Evolutionary conservation across 1,140 invertebrate species (phyloP), one percentile per base, ranked within the genome.

Genomic region (Leptopilina clavipes): DNA sequence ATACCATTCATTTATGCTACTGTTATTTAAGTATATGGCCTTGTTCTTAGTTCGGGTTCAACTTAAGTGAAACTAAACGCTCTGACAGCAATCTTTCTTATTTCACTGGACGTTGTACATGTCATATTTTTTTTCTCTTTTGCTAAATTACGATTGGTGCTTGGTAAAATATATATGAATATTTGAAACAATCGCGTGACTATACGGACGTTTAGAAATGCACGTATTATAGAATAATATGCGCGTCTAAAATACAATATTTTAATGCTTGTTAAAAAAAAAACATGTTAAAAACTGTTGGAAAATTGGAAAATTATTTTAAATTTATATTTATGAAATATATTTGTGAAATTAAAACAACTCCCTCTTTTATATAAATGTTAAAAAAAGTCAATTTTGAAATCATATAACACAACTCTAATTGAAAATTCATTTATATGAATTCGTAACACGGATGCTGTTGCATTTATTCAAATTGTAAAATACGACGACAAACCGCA

Each of bases 341-440:
- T n/a, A 31, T 31, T 40, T 8, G 6, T 31, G 25, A 31, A 7
- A 40, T 40, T 40, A 40, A 40, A 40, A 40, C 37, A 40, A 40
- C 2, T 40, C 9, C 8, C 37, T 40, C 7, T 40, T 31, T 31
- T 31, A 31, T 1, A 8, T 1, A 40, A 40, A 6, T 40, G 37
- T 6, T 3, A 40, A 40, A 40, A 40, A 40, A 40, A 40, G 37
- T 40, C 8, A 6, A 40, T 48, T 48, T n/a, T n/a, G 6, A 48
- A 48, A 48, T 14, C 11, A n/a, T n/a, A n/a, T n/a, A 12, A 48
- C 44, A 48, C 8, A 52, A 17, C 48, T 40, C 37, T 40, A 40
- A 52, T 52, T 52, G 14, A 76, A 59, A 31, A 72, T 79, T 71
- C 79, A 79, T 79, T 82, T 82, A 82, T 52, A 11, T 11, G 56